These are phyloP conservation scores for Phania funesta DNA, from an alignment of 2,888 invertebrate genomes.

Conservation along the genomic window DNA sequence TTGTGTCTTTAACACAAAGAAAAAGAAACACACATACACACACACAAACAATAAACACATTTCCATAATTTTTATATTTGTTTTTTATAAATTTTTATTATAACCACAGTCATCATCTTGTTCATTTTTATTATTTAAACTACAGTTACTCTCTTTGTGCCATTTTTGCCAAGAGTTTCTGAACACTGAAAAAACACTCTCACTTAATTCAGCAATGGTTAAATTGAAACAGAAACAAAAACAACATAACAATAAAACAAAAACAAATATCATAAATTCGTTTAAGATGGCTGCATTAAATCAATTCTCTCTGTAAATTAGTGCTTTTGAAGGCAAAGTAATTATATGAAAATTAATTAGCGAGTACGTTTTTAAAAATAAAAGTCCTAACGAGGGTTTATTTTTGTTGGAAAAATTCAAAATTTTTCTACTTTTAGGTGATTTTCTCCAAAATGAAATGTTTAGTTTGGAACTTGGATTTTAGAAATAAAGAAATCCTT, in stretches of 20 bases:
- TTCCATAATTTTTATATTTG: slow-evolving; percentile 33
- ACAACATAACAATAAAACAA: too few species aligned
- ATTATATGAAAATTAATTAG: too few species aligned
- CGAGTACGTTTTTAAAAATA: too few species aligned
- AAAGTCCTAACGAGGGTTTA: too few species aligned
- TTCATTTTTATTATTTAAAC: not conserved
- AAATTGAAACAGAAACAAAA: not conserved
- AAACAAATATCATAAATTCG: not conserved
- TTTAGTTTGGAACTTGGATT: too few species aligned
- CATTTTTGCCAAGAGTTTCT: slow-evolving; percentile 7
- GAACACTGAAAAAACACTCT: not conserved
- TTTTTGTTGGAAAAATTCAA: too few species aligned
- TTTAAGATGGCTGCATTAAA: slow-evolving; percentile 39
- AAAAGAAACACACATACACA: slow-evolving; percentile 8
- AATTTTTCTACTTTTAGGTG: too few species aligned
- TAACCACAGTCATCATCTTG: not conserved
- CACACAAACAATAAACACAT: slow-evolving; percentile 24
- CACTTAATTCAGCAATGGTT: slow-evolving; percentile 1
- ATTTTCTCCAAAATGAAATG: too few species aligned
- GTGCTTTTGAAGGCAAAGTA: not conserved
- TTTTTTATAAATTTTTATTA: slow-evolving; percentile 32
- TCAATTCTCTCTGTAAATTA: not conserved
- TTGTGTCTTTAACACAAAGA: slow-evolving; percentile 45
- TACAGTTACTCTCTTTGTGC: slow-evolving; percentile 1
- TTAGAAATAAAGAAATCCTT: too few species aligned